Base-by-base conservation (phyloP, 2,888 invertebrate species). In the Chymomyza fuscimana region DNA sequence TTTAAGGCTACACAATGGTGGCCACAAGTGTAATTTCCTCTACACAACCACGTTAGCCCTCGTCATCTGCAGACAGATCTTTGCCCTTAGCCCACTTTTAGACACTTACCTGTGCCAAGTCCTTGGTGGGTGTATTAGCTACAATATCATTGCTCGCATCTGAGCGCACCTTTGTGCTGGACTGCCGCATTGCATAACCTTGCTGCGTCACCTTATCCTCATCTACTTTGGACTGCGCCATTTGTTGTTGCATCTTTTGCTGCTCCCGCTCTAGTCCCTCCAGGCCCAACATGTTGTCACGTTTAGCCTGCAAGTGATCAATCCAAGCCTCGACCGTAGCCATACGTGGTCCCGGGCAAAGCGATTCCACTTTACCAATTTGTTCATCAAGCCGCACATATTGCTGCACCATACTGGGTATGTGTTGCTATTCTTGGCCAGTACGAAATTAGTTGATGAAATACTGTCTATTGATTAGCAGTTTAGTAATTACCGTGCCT, bases 321-420 rank as follows among this genome's bases (percentile, higher is more conserved):
- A 92, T 80, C 92, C 92, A 92, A 4, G 92, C 91, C 56, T 92
- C 91, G 46, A 85, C 87, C 3, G 92, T 92, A 56, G 91, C 90
- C 82, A 92, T 72, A 5, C 92, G 86, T 7, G 92, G 91, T 9
- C 91, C 92, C 0, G 92, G 91, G 72, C 91, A 90, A 3, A 75
- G 80, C 59, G 83, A 87, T 74, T 92, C 92, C 70, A 91, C 25
- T 65, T 89, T 88, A 69, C 88, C 85, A 25, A 92, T 91, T 76
- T 88, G 85, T 51, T 90, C 89, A 67, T 92, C 92, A 15, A 92
- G 71, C 1, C 89, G 87, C 46, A 89, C 86, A 76, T 90, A 92
- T 71, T 92, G 90, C 51, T 84, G 80, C 25, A 91, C 87, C 59
- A 91, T 76, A 58, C 81, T 81, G 67, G 76, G 65, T 9, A 70